phyloP scores from a whole-genome alignment of 1,140 invertebrate genomes.

The Neoseiulus cucumeris region DNA sequence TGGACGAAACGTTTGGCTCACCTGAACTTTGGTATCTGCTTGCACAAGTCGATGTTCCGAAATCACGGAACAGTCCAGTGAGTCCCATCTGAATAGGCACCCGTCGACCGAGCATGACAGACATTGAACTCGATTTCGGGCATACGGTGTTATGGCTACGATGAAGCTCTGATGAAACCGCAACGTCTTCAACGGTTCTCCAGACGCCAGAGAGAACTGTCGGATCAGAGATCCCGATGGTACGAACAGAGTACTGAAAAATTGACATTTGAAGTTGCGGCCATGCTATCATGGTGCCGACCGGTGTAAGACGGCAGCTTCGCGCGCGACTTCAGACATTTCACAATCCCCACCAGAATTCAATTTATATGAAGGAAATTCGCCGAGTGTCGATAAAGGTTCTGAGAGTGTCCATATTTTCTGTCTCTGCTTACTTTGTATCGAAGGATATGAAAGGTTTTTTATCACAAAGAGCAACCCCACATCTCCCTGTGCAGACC shows the following conservation, averaged over 20 bases:
- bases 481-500: neutral
- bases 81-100: neutral
- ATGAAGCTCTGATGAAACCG: neutral
- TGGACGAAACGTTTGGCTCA: neutral
- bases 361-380: neutral
- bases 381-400: neutral
- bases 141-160: neutral
- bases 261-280: neutral
- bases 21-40: neutral
- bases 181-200: neutral
- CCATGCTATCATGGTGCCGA: neutral
- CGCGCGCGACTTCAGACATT: neutral
- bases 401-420: neutral
- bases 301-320: neutral
- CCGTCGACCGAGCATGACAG: neutral
- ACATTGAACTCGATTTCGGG: neutral
- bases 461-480: neutral
- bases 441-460: neutral
- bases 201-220: neutral
- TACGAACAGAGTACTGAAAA: neutral
- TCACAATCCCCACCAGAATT: neutral
- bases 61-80: neutral
- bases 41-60: neutral
- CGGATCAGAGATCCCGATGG: neutral
- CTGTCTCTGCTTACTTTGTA: neutral